phyloP scores from a whole-genome alignment of 2,797 vertebrate species.

The Vireo griseus region DNA sequence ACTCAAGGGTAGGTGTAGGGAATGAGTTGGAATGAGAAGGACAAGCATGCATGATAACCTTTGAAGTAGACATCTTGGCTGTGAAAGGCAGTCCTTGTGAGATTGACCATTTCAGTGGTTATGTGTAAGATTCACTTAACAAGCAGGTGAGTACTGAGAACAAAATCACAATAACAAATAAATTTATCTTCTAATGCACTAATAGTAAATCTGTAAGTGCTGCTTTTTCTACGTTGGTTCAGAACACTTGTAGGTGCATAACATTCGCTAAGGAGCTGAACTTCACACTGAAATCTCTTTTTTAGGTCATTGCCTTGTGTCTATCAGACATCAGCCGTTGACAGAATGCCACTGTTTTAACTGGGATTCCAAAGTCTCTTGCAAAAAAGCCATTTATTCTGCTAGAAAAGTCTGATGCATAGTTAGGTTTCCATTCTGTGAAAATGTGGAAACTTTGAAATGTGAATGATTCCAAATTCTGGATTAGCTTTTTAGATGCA shows the following conservation, averaged over 20 bases:
- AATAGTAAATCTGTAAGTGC: not conserved
- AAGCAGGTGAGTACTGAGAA: not conserved
- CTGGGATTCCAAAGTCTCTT: not conserved
- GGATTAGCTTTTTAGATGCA: not conserved
- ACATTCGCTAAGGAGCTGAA: not conserved
- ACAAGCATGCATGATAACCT: not conserved
- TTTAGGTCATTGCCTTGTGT: not conserved
- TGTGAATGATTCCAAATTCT: not conserved
- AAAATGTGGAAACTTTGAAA: not conserved
- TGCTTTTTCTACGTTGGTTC: not conserved
- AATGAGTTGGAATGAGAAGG: rapidly evolving
- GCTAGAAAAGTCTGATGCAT: not conserved
- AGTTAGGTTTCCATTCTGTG: not conserved
- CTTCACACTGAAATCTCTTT: not conserved
- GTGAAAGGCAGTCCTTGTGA: not conserved
- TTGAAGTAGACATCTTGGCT: not conserved
- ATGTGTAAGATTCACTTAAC: not conserved
- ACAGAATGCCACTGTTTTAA: not conserved
- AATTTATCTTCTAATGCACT: not conserved
- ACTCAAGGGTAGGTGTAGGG: not conserved
- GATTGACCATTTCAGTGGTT: not conserved
- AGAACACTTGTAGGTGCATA: rapidly evolving
- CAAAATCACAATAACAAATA: not conserved
- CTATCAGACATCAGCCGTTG: not conserved
- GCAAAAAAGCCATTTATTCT: not conserved